Conservation (phyloP, 2,113 vertebrate genomes). For the Microtus richardsoni region DNA sequence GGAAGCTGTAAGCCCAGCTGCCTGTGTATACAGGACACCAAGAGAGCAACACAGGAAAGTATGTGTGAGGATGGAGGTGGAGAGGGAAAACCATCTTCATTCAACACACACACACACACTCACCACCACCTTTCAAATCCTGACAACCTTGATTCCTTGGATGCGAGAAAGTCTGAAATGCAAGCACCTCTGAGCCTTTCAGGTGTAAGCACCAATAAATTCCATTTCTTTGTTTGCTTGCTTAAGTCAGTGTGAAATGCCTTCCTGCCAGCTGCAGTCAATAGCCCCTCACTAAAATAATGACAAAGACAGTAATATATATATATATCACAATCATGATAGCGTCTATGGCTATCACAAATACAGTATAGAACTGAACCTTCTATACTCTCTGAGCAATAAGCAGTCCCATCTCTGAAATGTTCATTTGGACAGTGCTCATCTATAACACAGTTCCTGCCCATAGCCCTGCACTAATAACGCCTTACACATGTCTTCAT, state of each 20-base stretch:
- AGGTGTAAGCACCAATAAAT: background rate
- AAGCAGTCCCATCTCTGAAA: background rate
- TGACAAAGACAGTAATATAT: constrained; percentile 36
- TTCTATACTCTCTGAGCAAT: background rate
- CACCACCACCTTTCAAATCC: background rate
- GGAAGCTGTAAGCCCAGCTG: background rate
- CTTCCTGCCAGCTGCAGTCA: background rate
- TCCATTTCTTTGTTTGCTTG: constrained; percentile 23
- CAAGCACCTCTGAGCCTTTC: background rate
- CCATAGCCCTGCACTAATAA: background rate
- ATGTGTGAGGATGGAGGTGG: background rate
- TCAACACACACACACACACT: too few species aligned
- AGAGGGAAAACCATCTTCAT: background rate
- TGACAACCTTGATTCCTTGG: background rate
- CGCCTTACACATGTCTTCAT: background rate
- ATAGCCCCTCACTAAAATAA: background rate
- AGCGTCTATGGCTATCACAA: background rate
- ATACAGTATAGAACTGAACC: background rate
- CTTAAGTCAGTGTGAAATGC: background rate
- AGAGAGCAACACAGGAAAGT: background rate
- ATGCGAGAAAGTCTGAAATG: background rate
- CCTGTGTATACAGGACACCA: background rate
- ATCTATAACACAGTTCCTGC: background rate
- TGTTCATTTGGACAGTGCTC: background rate
- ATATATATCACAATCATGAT: background rate